phyloP scores from a whole-genome alignment of 2,888 invertebrate species.

The Myopa testacea region DNA sequence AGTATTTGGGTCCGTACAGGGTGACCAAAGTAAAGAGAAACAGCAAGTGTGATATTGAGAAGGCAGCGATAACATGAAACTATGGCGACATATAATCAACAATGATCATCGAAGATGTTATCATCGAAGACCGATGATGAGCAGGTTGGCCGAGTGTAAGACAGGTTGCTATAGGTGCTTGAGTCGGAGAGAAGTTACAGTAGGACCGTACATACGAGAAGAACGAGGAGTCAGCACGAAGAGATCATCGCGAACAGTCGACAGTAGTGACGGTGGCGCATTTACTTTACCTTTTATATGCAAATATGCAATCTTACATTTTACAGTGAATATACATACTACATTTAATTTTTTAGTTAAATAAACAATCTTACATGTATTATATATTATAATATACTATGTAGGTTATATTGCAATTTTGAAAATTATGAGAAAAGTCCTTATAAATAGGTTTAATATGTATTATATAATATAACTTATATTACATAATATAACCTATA shows the following conservation, averaged over 20 bases:
- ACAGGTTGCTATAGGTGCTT: background rate
- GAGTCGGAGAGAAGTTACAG: background rate
- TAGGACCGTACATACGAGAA: no score
- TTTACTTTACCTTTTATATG: no score
- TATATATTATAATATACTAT: no score
- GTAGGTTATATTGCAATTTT: no score
- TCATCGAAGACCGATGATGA: constrained; percentile 43
- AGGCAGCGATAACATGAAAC: constrained; percentile 44
- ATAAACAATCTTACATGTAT: background rate
- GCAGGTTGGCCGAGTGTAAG: constrained; percentile 44
- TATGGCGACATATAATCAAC: constrained; percentile 38
- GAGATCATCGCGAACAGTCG: no score
- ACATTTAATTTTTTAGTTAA: background rate
- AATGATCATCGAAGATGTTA: constrained; percentile 41
- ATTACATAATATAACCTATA: no score
- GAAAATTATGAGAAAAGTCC: no score
- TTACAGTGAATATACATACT: background rate
- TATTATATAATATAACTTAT: no score
- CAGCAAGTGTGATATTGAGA: constrained; percentile 39
- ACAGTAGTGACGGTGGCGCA: background rate
- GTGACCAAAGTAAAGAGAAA: constrained; percentile 43
- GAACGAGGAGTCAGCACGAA: no score
- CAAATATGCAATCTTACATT: background rate
- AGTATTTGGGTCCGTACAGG: no score
- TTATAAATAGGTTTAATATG: no score